phyloP scores from a whole-genome alignment of 2,888 invertebrate genomes.

The Tanytarsus gracilentus region DNA sequence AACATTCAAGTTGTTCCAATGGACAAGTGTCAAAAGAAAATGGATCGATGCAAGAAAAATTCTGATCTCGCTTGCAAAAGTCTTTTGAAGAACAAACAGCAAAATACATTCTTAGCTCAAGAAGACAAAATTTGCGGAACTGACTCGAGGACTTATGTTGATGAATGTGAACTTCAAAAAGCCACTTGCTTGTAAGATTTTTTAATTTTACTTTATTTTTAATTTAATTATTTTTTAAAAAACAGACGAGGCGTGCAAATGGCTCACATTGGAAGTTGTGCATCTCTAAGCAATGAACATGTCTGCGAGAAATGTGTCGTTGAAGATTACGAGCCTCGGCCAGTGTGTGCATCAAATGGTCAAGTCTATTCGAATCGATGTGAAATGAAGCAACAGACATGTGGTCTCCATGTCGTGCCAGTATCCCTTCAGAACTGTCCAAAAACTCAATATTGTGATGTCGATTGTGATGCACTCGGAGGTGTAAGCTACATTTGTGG shows the following conservation, averaged over 20 bases:
- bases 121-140: constrained; percentile 80
- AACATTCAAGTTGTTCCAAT: constrained; percentile 45
- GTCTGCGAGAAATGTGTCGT: constrained; percentile 50
- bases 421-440: constrained; percentile 77
- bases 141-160: constrained; percentile 75
- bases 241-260: constrained; percentile 71
- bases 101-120: constrained; percentile 39
- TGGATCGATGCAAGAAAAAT: constrained; percentile 66
- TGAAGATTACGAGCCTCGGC: constrained; percentile 52
- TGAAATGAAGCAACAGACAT: constrained; percentile 71
- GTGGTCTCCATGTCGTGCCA: constrained; percentile 75
- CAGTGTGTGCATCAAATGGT: constrained; percentile 84
- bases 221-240: no score
- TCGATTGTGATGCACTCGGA: constrained; percentile 40
- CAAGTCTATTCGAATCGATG: constrained; percentile 83
- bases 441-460: constrained; percentile 72
- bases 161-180: constrained; percentile 71
- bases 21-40: constrained; percentile 67
- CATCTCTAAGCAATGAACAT: constrained; percentile 57
- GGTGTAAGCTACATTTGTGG: constrained; percentile 69
- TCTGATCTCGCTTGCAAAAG: constrained; percentile 43
- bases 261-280: constrained; percentile 82
- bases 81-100: background rate
- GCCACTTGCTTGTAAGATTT: constrained; percentile 72
- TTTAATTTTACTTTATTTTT: no score